Percentiles rank a stretch among this genome's conserved stretches.
Evolutionary conservation across 2,888 invertebrate species (phyloP).

Genomic region (Mallateleia sp.): DNA sequence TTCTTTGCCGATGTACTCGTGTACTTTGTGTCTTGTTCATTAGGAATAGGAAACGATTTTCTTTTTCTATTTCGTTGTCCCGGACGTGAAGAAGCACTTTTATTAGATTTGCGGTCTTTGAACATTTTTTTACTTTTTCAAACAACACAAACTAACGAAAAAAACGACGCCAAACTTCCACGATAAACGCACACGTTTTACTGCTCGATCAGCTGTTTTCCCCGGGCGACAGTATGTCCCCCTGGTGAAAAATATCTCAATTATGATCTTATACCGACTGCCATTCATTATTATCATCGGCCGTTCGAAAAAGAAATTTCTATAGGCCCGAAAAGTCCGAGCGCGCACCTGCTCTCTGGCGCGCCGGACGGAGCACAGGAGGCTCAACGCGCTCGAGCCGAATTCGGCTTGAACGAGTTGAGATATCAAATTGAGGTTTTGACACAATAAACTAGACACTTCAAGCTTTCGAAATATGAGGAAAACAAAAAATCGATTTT

Average conservation of each 20-base stretch:
- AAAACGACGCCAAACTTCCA: conserved; percentile 3
- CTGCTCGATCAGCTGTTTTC: conserved; percentile 10
- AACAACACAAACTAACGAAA: neutral
- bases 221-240: neutral
- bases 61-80: conserved; percentile 12
- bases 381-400: conserved; percentile 11
- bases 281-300: conserved; percentile 25
- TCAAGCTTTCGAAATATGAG: conserved; percentile 22
- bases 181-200: neutral
- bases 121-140: conserved; percentile 10
- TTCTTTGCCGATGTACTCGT: conserved; percentile 11
- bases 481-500: conserved; percentile 26
- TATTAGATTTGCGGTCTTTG: conserved; percentile 18
- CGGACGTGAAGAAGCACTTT: conserved; percentile 6
- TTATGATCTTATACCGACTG: conserved; percentile 10
- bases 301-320: conserved; percentile 3
- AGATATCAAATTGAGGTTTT: conserved; percentile 27
- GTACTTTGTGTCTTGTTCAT: neutral
- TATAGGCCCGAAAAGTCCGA: conserved; percentile 14
- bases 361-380: conserved; percentile 16
- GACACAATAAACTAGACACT: conserved; percentile 29
- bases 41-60: conserved; percentile 9
- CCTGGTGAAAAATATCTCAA: conserved; percentile 15
- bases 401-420: conserved; percentile 10
- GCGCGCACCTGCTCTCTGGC: conserved; percentile 27